These are phyloP conservation scores for Cerastoderma edule DNA, from an alignment of 2,888 invertebrate genomes.

Conservation along the genomic window DNA sequence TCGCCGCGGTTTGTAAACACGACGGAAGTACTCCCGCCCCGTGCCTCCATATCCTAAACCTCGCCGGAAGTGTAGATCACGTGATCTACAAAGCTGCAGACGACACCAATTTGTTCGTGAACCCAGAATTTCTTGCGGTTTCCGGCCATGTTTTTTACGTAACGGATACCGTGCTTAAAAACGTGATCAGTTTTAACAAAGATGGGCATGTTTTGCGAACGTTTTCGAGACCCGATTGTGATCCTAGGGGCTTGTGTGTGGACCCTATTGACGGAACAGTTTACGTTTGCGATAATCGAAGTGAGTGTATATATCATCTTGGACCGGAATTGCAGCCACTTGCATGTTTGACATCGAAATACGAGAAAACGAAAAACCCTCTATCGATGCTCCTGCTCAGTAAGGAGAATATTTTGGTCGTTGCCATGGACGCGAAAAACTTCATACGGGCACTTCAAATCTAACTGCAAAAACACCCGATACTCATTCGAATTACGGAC, in stretches of 20 bases:
- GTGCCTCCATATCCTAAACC: constrained; percentile 37
- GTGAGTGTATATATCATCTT: constrained; percentile 11
- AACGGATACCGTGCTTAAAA: constrained; percentile 27
- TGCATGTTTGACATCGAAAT: constrained; percentile 3
- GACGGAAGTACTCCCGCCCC: constrained; percentile 29
- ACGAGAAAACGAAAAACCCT: constrained; percentile 5
- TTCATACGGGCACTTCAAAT: constrained; percentile 10
- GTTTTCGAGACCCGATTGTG: constrained; percentile 3
- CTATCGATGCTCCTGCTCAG: neutral
- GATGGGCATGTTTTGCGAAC: constrained; percentile 26
- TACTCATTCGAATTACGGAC: no score
- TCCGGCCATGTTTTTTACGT: constrained; percentile 30
- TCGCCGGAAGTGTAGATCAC: constrained; percentile 29
- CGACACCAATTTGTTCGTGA: constrained; percentile 13
- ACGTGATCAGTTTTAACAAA: constrained; percentile 22
- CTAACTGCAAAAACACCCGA: no score
- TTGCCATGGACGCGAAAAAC: neutral
- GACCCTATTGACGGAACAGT: constrained; percentile 25
- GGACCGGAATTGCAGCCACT: neutral
- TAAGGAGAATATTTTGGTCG: neutral
- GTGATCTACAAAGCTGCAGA: constrained; percentile 20
- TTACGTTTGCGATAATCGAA: constrained; percentile 27
- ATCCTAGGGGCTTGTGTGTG: constrained; percentile 34
- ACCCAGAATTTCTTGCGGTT: constrained; percentile 31
- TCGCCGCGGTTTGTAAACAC: constrained; percentile 38